A percentile compares a stretch with the other conserved stretches of the same genome.
These are phyloP conservation scores for Lordiphosa clarofinis DNA, from an alignment of 1,140 invertebrate species.

Conservation along the genomic window DNA sequence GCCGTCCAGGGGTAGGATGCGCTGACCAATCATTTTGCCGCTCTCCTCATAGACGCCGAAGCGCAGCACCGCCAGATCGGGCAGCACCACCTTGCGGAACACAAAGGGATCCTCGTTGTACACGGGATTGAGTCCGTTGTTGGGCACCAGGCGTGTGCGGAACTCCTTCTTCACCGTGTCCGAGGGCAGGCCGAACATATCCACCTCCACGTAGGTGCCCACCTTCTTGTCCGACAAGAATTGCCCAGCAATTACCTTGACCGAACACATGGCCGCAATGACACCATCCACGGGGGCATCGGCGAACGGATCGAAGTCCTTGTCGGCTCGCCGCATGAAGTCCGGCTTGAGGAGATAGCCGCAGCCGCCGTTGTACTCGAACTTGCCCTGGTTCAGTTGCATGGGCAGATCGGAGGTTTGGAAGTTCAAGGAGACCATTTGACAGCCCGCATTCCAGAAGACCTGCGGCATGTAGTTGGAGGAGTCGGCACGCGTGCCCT, in stretches of 20 bases:
- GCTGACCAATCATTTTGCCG: slow-evolving; percentile 96
- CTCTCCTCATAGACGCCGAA: slow-evolving; percentile 99
- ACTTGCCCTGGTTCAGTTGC: slow-evolving; percentile 99
- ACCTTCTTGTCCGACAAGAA: slow-evolving; percentile 99
- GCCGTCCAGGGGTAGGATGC: slow-evolving; percentile 98
- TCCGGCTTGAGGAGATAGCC: slow-evolving; percentile 99
- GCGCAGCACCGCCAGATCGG: slow-evolving; percentile 97
- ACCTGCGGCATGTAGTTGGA: slow-evolving; percentile 99
- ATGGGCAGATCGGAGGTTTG: slow-evolving; percentile 99
- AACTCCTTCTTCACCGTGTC: slow-evolving; percentile 99
- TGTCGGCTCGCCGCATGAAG: slow-evolving; percentile 98
- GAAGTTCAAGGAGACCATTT: slow-evolving; percentile 99
- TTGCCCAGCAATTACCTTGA: slow-evolving; percentile 99
- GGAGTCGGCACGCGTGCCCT: slow-evolving; percentile 98
- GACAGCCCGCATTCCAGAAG: slow-evolving; percentile 95
- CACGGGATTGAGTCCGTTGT: slow-evolving; percentile 97
- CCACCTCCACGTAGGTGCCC: slow-evolving; percentile 99
- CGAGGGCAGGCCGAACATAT: slow-evolving; percentile 99
- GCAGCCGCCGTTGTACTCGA: slow-evolving; percentile 98
- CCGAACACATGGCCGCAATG: slow-evolving; percentile 98
- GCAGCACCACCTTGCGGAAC: slow-evolving; percentile 98
- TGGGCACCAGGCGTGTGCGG: slow-evolving; percentile 95
- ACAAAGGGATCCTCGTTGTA: slow-evolving; percentile 99
- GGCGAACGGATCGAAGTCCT: slow-evolving; percentile 99
- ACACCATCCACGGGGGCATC: slow-evolving; percentile 99